Percentiles rank a stretch among this genome's conserved stretches.
Conservation (phyloP, 2,888 invertebrate species). For the Patella pellucida region DNA sequence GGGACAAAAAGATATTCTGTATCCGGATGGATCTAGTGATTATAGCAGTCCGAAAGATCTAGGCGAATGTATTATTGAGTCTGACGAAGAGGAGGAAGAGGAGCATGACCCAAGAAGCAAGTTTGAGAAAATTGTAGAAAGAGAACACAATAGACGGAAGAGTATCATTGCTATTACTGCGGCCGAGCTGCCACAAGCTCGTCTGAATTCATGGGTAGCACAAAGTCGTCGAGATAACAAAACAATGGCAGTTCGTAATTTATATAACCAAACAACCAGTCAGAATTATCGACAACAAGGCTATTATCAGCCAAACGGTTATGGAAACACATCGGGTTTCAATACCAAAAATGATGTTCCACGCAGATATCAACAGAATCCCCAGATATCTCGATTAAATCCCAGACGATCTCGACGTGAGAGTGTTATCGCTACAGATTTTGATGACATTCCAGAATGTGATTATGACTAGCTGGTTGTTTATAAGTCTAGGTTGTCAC, state of each 20-base stretch:
- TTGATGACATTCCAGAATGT: too few relatives aligned
- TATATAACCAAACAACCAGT: not conserved
- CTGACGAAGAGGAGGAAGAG: not conserved
- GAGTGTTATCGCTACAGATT: too few relatives aligned
- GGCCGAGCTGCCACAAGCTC: not conserved
- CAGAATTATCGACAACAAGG: not conserved
- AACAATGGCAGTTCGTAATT: not conserved
- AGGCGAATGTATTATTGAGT: not conserved
- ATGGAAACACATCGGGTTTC: too few relatives aligned
- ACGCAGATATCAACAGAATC: too few relatives aligned
- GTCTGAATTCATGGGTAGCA: not conserved
- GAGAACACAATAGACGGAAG: not conserved
- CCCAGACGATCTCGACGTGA: too few relatives aligned
- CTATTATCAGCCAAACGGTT: too few relatives aligned
- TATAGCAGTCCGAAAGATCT: not conserved
- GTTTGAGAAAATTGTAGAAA: slow-evolving; percentile 2
- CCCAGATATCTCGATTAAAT: too few relatives aligned
- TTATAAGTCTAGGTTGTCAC: too few relatives aligned
- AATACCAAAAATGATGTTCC: too few relatives aligned
- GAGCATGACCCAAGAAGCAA: not conserved
- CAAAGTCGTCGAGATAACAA: not conserved
- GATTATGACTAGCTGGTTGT: too few relatives aligned
- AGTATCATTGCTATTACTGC: not conserved
- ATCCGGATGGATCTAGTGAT: not conserved
- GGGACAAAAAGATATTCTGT: not conserved